Evolutionary conservation across 2,888 invertebrate genomes (phyloP).

Genomic region (Alsophila aescularia): DNA sequence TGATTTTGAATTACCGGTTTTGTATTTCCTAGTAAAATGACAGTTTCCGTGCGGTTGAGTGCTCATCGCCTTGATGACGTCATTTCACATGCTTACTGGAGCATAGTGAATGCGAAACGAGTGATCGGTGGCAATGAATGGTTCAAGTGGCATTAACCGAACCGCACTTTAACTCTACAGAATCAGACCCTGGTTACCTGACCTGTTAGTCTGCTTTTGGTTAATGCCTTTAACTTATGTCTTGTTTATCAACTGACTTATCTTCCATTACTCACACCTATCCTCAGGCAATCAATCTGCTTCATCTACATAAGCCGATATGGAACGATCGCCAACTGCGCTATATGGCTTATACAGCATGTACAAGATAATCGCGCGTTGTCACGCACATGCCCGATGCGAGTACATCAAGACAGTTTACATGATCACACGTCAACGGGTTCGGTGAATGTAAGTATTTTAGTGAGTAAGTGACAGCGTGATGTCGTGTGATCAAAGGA

Average conservation of each 20-base stretch:
- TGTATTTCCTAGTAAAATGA: too few species aligned
- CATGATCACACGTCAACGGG: not conserved
- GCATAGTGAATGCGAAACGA: too few species aligned
- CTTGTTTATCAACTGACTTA: not conserved
- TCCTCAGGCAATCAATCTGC: slow-evolving; percentile 5
- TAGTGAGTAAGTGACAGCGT: too few species aligned
- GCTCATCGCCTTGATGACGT: too few species aligned
- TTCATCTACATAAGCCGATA: slow-evolving; percentile 3
- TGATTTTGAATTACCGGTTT: too few species aligned
- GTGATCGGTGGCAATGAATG: too few species aligned
- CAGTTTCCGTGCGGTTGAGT: too few species aligned
- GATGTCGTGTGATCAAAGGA: too few species aligned
- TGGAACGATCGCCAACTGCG: not conserved
- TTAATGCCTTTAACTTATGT: not conserved
- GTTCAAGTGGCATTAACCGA: too few species aligned
- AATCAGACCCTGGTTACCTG: too few species aligned
- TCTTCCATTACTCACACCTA: not conserved
- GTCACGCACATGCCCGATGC: not conserved
- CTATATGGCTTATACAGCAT: not conserved
- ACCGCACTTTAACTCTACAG: too few species aligned
- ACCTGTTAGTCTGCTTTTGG: not conserved
- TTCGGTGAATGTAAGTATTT: not conserved
- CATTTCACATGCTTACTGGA: too few species aligned
- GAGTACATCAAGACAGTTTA: not conserved
- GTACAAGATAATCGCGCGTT: not conserved